Percentiles rank a stretch among this genome's conserved stretches.
phyloP scores from a whole-genome alignment of 23 tunicate genomes.

The Corella eumyota region DNA sequence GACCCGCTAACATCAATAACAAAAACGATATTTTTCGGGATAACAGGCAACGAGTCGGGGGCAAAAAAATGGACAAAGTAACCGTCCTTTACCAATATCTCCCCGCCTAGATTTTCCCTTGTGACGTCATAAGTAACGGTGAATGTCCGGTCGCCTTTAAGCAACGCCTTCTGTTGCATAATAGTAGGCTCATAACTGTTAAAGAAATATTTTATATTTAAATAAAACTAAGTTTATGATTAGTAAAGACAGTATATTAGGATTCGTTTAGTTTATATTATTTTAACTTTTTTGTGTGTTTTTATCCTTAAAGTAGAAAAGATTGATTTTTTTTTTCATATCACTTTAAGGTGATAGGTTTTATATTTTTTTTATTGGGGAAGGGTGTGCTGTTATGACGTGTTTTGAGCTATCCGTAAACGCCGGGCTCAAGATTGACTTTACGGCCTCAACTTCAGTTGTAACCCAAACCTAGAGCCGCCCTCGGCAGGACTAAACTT shows the following conservation, averaged over 20 bases:
- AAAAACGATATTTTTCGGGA: constrained; percentile 42
- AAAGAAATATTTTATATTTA: not conserved
- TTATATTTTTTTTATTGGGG: no score
- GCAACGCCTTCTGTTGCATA: constrained; percentile 10
- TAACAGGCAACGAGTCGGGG: constrained; percentile 21
- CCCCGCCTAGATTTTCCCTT: constrained; percentile 36
- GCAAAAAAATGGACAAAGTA: constrained; percentile 53
- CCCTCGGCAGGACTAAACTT: no score
- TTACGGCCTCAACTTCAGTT: no score
- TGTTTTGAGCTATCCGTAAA: no score
- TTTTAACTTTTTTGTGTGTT: not conserved
- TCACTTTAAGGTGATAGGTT: no score
- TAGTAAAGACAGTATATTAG: not conserved
- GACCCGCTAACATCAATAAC: constrained; percentile 46
- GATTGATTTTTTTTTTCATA: no score
- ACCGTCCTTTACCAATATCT: constrained; percentile 22
- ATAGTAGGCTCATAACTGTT: constrained; percentile 20
- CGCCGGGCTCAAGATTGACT: not conserved
- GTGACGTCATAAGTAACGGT: constrained; percentile 43
- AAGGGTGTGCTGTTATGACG: no score
- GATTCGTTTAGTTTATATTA: not conserved
- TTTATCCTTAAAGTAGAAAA: no score
- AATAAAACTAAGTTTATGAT: not conserved
- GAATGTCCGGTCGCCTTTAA: constrained; percentile 8
- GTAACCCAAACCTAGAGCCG: no score